Evolutionary conservation across 1,140 invertebrate genomes (phyloP), one percentile per base, ranked within the genome.

Genomic region (Drosophila arawakana): DNA sequence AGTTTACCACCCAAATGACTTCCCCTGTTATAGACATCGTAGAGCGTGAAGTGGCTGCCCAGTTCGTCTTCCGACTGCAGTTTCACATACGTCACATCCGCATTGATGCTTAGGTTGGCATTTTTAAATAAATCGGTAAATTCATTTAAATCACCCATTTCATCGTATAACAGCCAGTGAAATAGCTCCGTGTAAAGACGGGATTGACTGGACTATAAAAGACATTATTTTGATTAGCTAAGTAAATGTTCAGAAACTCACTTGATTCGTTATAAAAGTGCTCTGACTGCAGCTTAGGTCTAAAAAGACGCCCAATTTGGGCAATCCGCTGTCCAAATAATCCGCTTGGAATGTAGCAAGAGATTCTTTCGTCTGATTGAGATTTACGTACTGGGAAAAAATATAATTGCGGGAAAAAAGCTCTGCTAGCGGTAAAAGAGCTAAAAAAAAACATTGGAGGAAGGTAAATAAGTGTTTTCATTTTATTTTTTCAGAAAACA

Each of bases 11-110:
- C 91, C 50, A 90, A 39, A 46, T 82, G 72, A 8, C 79, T 81
- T n/a, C 91, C 91, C 10, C 80, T 82, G 15, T 90, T 92, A 55
- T 92, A 92, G 7, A 91, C 81, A 86, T 92, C 91, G 10, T 83
- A 81, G 10, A 86, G 66, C 2, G 68, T 69, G 30, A 76, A 90
- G 2, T 58, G 2, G 3, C 52, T 67, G 5, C 11, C 34, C 2
- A 8, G n/a, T 2, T 47, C 44, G 4, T 71, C 37, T 41, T 50
- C 39, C 2, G 30, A 35, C 18, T 73, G n/a, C 3, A 11, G 63
- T 1, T 47, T 66, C 0, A 70, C 54, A 47, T 73, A 85, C 6
- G 72, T 90, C 0, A 91, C 58, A 70, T 91, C 86, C 2, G 86
- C 78, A 74, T 91, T 76, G 9, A 91, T 39, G 7, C 86, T 89